Conservation (phyloP, 30 jellyfish, hydroid and myxozoan species). For the Aurelia sp. region DNA sequence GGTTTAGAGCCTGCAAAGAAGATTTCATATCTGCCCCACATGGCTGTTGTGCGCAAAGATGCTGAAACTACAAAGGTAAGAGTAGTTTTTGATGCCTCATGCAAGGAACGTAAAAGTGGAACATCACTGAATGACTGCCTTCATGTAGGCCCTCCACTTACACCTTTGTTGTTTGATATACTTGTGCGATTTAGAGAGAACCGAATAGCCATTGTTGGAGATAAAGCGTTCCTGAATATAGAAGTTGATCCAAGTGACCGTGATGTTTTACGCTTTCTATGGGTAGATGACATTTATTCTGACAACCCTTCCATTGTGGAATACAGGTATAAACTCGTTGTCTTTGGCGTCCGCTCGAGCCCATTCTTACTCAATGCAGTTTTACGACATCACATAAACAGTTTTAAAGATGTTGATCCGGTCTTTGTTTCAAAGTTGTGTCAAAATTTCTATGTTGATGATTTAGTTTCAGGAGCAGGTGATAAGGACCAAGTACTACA, state of each 20-base stretch:
- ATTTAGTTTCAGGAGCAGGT: no score
- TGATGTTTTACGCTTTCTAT: conserved; percentile 37
- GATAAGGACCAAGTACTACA: no score
- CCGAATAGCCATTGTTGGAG: conserved; percentile 8
- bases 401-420: no score
- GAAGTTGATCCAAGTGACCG: conserved; percentile 17
- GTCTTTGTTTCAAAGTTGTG: no score
- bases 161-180: conserved; percentile 44
- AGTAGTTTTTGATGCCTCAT: conserved; percentile 42
- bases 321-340: conserved; percentile 1
- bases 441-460: no score
- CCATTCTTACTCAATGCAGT: no score
- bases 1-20: background rate
- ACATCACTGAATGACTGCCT: conserved; percentile 64
- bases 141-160: conserved; percentile 48
- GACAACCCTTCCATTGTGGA: background rate
- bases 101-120: background rate
- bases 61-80: conserved; percentile 48
- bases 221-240: conserved; percentile 45
- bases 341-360: conserved; percentile 8
- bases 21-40: conserved; percentile 23
- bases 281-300: background rate
- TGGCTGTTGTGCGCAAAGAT: conserved; percentile 43
- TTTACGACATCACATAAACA: no score
- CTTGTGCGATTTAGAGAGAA: conserved; percentile 29